Conservation (phyloP, 2,797 vertebrate genomes). For the Darevskia mixta region DNA sequence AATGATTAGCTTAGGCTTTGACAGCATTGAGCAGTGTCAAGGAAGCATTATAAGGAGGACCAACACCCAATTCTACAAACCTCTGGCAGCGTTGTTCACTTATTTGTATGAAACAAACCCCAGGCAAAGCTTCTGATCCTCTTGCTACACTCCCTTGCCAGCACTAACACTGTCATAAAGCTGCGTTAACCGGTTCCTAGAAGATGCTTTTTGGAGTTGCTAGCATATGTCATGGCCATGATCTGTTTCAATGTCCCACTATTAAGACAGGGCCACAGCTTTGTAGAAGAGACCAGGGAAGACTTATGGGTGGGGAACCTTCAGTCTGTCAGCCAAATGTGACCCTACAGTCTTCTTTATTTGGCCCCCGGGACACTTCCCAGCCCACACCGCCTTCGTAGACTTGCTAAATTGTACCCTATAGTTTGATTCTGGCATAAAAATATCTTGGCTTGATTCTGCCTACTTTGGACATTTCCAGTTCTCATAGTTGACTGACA, state of each 20-base stretch:
- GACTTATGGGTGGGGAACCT: not conserved
- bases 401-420: not conserved
- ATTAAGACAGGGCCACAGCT: slow-evolving; percentile 18
- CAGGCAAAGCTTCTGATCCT: slow-evolving; percentile 30
- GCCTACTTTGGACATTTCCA: not conserved
- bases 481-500: not conserved
- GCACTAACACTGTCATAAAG: slow-evolving; percentile 12
- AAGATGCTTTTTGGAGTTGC: slow-evolving; percentile 46
- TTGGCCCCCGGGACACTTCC: too few species aligned
- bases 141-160: slow-evolving; percentile 53
- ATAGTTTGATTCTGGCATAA: not conserved
- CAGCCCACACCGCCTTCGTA: too few species aligned
- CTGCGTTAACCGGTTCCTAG: slow-evolving; percentile 42
- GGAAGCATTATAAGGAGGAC: slow-evolving; percentile 8
- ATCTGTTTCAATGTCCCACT: slow-evolving; percentile 27
- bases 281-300: slow-evolving; percentile 30
- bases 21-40: not conserved
- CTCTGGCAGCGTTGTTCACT: not conserved
- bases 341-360: too few species aligned
- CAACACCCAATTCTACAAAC: not conserved
- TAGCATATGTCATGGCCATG: slow-evolving; percentile 44
- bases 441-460: slow-evolving; percentile 28
- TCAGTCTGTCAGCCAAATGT: too few species aligned
- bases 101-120: slow-evolving; percentile 46
- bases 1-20: not conserved